Evolutionary conservation across 2,113 vertebrate genomes (phyloP), one percentile per base, ranked within the genome.

Genomic region (Reinhardtius hippoglossoides): DNA sequence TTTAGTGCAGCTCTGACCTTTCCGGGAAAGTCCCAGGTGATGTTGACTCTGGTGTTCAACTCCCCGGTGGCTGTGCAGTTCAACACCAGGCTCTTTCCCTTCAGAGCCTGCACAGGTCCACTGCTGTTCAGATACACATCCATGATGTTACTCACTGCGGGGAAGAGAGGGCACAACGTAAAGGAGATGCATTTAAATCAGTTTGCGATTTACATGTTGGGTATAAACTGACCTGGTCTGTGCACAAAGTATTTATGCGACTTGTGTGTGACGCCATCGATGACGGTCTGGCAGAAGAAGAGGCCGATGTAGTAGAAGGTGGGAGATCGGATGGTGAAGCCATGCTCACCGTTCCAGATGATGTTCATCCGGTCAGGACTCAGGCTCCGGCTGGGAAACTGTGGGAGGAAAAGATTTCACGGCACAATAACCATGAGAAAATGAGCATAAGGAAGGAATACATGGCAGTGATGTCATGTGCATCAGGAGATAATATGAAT

Each of bases 11-110:
- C 16, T 55, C 96, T 93, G 87, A 98, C 98, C 94, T 96, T 92
- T 76, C 94, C 95, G 1, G 98, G 98, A 63, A 96, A 98, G 71
- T 83, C 94, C 98, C 98, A 99, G 4, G 85, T 94, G 82, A 99
- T 96, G 55, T 95, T 93, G 67, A 98, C 97, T 90, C 98, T 95
- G 4, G 96, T 95, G 94, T 99, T 99, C 85, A 95, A 88, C 59
- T 95, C 94, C 1, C 95, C 95, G 0, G 93, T 97, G 26, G 96
- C 95, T 0, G 95, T 97, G 76, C 98, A 99, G 91, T 97, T 98
- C 72, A 99, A 91, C 1, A 86, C 93, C 18, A 99, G 90, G 2
- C 74, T 93, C 12, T 94, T 91, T 15, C 96, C 96, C 76, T 87
- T 94, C 50, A 99, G 89, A 8, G 95, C 23, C 71, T 92, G 94